Base-by-base conservation (phyloP, 2,888 invertebrate genomes). In the Nymphalis urticae region DNA sequence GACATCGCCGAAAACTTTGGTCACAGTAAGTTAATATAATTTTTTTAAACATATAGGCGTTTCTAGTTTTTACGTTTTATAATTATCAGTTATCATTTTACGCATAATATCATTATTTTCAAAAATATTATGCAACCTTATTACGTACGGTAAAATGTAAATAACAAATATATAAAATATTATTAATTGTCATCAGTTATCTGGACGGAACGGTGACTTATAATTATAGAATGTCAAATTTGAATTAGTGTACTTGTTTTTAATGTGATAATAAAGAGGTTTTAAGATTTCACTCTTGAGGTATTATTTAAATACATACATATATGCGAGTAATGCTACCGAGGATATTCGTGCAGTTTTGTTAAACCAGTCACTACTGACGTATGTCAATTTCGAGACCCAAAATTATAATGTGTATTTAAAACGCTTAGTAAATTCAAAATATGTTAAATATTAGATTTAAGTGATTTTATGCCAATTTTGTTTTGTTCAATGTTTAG, bases 131-230 rank as follows among this genome's bases (percentile, higher is more conserved):
- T 80, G 80, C 75, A 50, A 73, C 67, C 60, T 73, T 72, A 64
- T 50, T 50, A 68, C 77, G 82, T 82, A 85, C 72, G 75, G 77
- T 81, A 80, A 85, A 85, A 80, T 84, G 81, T 88, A 86, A 86
- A 87, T 84, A 87, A 81, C 74, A 82, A 85, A 84, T 86, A 81
- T 85, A 89, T 84, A 83, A 88, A 89, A 88, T 86, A 84, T 85
- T 84, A 72, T 86, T 82, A 80, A 83, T 80, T 86, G 89, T 89
- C 90, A 89, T 85, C 76, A 77, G 79, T 86, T 90, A 90, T 89
- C 90, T 73, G 85, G 85, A 76, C 77, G 86, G 84, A 85, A 81
- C 80, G 80, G 77, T 77, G 76, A 81, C 76, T 79, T 82, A 70
- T 82, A 84, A 56, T 58, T 58, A 82, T 86, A 75, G 88, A 90